Conservation (phyloP, 2,797 vertebrate species). For the Darevskia mixta region DNA sequence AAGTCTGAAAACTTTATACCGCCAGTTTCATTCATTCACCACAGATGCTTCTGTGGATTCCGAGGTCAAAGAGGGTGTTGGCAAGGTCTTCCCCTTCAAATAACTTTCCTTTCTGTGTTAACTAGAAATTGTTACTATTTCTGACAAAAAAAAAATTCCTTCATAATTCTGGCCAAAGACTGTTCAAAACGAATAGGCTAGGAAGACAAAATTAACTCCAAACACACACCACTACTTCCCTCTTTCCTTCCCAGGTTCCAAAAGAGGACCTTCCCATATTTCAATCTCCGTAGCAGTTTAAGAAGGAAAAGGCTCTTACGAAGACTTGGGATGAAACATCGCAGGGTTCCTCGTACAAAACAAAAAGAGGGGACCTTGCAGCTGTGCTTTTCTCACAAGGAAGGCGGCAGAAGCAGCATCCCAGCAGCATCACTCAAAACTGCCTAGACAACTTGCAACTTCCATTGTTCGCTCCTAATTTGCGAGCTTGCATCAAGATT, state of each 20-base stretch:
- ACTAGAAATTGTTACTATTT: constrained; percentile 77
- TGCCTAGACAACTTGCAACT: constrained; percentile 65
- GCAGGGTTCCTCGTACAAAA: constrained; percentile 67
- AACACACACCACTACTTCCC: not conserved
- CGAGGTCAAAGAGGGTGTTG: constrained; percentile 67
- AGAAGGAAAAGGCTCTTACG: constrained; percentile 67
- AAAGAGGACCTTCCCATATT: constrained; percentile 49
- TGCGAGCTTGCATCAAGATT: constrained; percentile 65
- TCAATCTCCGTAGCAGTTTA: constrained; percentile 54
- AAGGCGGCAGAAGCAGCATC: constrained; percentile 47
- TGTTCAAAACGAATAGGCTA: constrained; percentile 74
- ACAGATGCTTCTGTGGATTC: constrained; percentile 72
- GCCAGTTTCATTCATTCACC: constrained; percentile 77
- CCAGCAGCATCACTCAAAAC: constrained; percentile 68
- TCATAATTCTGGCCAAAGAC: constrained; percentile 74
- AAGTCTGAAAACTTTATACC: constrained; percentile 79
- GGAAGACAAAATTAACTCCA: constrained; percentile 59
- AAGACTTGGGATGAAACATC: constrained; percentile 73
- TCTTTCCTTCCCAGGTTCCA: constrained; percentile 22
- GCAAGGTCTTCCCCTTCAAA: constrained; percentile 47
- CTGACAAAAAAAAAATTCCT: constrained; percentile 76
- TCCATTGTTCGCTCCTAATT: constrained; percentile 68
- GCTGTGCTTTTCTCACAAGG: constrained; percentile 75
- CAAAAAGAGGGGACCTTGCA: constrained; percentile 71
- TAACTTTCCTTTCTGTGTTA: constrained; percentile 71